Conservation (phyloP, 1,140 invertebrate genomes). For the Heliothis subflexa region DNA sequence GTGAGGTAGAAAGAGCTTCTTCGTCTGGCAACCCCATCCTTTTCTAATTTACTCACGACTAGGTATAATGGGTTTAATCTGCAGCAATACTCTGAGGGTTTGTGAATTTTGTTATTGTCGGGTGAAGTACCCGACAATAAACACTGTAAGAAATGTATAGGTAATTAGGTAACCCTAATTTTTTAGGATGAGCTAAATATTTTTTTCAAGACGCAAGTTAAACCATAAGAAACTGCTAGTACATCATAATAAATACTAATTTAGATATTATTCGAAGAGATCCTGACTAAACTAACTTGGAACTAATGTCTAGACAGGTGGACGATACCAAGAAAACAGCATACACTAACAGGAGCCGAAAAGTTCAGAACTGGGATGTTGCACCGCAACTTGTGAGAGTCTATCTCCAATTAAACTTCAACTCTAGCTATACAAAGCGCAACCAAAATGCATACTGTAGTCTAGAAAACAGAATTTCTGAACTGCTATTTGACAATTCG, state of each 20-base stretch:
- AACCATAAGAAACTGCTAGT: neutral
- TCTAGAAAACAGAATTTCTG: neutral
- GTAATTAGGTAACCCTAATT: too few species aligned
- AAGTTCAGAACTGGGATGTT: neutral
- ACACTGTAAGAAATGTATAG: too few species aligned
- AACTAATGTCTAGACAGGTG: neutral
- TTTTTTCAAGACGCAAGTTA: too few species aligned
- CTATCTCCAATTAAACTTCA: conserved; percentile 15
- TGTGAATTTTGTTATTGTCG: too few species aligned
- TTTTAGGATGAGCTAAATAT: too few species aligned
- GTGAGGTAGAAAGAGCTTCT: too few species aligned
- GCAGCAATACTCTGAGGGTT: too few species aligned
- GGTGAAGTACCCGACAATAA: too few species aligned
- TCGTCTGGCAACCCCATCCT: too few species aligned
- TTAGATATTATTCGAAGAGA: neutral
- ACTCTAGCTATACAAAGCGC: neutral
- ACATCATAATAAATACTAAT: neutral
- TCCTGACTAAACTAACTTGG: neutral
- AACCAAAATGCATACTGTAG: neutral
- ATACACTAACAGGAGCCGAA: neutral
- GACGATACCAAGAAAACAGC: neutral
- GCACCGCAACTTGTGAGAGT: neutral
- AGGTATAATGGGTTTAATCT: too few species aligned
- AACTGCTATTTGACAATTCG: neutral
- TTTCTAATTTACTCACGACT: too few species aligned